Percentiles rank a stretch among this genome's conserved stretches.
These are phyloP conservation scores for Sycophila sp. DNA, from an alignment of 1,140 invertebrate species.

Conservation along the genomic window DNA sequence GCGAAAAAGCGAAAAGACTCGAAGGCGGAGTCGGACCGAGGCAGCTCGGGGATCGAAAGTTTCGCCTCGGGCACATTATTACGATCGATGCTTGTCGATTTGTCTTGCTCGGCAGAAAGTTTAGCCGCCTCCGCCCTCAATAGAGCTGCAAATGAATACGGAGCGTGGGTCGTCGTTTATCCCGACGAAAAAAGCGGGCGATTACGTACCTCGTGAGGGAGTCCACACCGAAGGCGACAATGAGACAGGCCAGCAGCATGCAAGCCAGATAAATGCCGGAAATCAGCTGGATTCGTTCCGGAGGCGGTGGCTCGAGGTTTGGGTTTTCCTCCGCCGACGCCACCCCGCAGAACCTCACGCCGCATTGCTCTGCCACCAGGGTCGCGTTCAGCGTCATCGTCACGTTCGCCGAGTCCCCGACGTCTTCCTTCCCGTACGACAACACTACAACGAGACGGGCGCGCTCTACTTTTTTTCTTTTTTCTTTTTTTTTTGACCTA, in stretches of 20 bases:
- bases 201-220: conserved; percentile 74
- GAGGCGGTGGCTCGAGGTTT: conserved; percentile 75
- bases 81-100: neutral
- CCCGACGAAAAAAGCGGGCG: neutral
- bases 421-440: conserved; percentile 56
- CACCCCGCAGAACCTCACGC: conserved; percentile 78
- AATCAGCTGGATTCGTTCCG: conserved; percentile 79
- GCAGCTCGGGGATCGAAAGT: neutral
- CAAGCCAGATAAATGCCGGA: conserved; percentile 85
- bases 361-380: conserved; percentile 70
- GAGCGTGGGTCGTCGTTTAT: neutral
- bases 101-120: neutral
- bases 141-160: neutral
- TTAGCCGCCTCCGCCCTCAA: neutral
- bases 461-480: no score
- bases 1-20: no score
- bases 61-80: neutral
- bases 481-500: no score
- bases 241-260: conserved; percentile 78
- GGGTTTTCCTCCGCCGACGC: conserved; percentile 68
- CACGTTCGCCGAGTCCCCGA: conserved; percentile 41
- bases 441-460: conserved; percentile 58
- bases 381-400: conserved; percentile 54
- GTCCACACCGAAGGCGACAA: conserved; percentile 86
- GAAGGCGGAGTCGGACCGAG: no score